A percentile compares a stretch with the other conserved stretches of the same genome.
phyloP scores from a whole-genome alignment of 1,140 invertebrate genomes.

The Drosophila nikananu region DNA sequence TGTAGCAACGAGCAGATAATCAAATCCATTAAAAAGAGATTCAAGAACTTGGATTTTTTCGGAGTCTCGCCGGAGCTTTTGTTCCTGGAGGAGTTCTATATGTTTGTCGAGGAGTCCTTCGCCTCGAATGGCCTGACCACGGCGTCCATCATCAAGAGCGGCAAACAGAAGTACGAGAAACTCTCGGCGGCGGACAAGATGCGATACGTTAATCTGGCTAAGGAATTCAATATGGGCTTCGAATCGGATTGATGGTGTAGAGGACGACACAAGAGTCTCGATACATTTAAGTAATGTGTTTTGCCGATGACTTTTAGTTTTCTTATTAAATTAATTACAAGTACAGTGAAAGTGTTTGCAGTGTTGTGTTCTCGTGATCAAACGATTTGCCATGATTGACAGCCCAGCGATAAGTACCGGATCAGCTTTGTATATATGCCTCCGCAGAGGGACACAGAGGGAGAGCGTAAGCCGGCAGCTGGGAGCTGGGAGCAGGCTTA shows the following conservation, averaged over 20 bases:
- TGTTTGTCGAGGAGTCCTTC: constrained; percentile 20
- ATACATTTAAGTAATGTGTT: neutral
- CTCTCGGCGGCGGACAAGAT: constrained; percentile 14
- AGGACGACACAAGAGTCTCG: too few species aligned
- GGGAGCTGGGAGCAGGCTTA: constrained; percentile 24
- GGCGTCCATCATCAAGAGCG: neutral
- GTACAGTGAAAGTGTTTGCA: constrained; percentile 8
- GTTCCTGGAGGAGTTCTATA: constrained; percentile 36
- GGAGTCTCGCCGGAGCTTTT: constrained; percentile 21
- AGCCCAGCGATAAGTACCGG: constrained; percentile 48
- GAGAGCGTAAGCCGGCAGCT: constrained; percentile 68
- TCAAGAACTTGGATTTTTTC: neutral
- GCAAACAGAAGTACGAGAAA: constrained; percentile 6
- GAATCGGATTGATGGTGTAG: neutral
- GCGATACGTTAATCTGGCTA: constrained; percentile 26
- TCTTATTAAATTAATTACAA: neutral
- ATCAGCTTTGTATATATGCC: constrained; percentile 25
- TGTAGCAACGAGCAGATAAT: constrained; percentile 50
- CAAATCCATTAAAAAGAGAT: constrained; percentile 21
- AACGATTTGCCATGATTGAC: constrained; percentile 51
- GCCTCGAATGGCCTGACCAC: neutral
- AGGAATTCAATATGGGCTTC: neutral
- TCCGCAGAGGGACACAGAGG: neutral
- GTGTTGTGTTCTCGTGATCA: constrained; percentile 7
- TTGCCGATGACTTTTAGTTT: neutral